phyloP scores from a whole-genome alignment of 2,888 invertebrate species.

The Drosophila paracracens region DNA sequence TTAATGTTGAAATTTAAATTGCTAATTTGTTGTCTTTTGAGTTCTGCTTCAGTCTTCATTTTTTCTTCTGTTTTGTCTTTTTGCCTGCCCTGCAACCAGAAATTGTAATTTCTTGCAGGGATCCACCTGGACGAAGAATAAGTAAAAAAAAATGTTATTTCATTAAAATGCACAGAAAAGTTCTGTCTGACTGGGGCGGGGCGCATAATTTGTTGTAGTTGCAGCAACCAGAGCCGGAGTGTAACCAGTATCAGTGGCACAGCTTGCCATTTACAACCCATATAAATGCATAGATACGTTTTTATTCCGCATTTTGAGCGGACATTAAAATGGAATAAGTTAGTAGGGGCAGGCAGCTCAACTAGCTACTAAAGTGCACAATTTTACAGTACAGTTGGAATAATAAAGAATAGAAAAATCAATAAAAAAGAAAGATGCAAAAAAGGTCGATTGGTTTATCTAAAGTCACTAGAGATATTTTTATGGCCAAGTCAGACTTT shows the following conservation, averaged over 20 bases:
- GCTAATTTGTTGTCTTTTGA: conserved; percentile 47
- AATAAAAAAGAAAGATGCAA: neutral
- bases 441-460: neutral
- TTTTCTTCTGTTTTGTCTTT: conserved; percentile 8
- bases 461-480: neutral
- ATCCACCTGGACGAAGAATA: conserved; percentile 31
- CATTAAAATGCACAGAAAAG: conserved; percentile 55
- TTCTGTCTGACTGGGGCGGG: conserved; percentile 27
- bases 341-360: neutral
- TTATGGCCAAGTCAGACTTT: neutral
- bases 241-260: conserved; percentile 11
- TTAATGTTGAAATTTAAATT: conserved; percentile 44
- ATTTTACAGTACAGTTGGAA: neutral
- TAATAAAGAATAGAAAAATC: neutral
- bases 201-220: conserved; percentile 52
- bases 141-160: neutral
- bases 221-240: neutral
- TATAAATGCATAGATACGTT: conserved; percentile 53
- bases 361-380: conserved; percentile 1
- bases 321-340: conserved; percentile 54
- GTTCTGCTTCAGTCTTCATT: conserved; percentile 12
- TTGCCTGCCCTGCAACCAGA: conserved; percentile 25
- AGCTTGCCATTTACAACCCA: conserved; percentile 26
- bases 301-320: conserved; percentile 30
- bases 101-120: conserved; percentile 36